Percentiles rank a stretch among this genome's conserved stretches.
These are phyloP conservation scores for Hirudo medicinalis DNA, from an alignment of 1,140 invertebrate genomes.

Conservation along the genomic window DNA sequence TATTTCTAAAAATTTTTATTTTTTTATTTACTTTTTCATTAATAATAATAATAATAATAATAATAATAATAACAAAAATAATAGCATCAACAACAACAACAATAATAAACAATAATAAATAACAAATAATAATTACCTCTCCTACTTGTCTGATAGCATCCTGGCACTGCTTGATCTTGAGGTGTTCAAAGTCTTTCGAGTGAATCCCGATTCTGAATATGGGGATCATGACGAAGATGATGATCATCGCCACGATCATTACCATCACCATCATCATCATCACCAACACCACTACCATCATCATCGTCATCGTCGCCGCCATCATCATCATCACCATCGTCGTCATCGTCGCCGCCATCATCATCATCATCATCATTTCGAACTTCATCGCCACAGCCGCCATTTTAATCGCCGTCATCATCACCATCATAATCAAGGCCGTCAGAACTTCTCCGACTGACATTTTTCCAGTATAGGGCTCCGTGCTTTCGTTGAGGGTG, in stretches of 20 bases:
- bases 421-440: background rate
- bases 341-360: background rate
- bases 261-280: background rate
- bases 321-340: background rate
- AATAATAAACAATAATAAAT: background rate
- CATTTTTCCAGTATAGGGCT: constrained; percentile 12
- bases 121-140: background rate
- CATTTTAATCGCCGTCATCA: background rate
- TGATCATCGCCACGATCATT: background rate
- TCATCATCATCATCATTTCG: background rate
- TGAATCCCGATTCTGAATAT: constrained; percentile 39
- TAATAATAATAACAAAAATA: background rate
- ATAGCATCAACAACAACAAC: background rate
- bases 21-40: no score
- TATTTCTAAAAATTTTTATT: no score
- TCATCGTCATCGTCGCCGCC: background rate
- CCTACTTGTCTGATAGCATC: background rate
- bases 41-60: no score
- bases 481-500: constrained; percentile 16
- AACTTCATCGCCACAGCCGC: background rate
- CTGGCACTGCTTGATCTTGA: background rate
- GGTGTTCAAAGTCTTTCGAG: background rate
- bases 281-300: background rate
- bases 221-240: constrained; percentile 29
- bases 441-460: constrained; percentile 17